A percentile compares a stretch with the other conserved stretches of the same genome.
These are phyloP conservation scores for Vesta saturnalis DNA, from an alignment of 2,888 invertebrate genomes.

Conservation along the genomic window DNA sequence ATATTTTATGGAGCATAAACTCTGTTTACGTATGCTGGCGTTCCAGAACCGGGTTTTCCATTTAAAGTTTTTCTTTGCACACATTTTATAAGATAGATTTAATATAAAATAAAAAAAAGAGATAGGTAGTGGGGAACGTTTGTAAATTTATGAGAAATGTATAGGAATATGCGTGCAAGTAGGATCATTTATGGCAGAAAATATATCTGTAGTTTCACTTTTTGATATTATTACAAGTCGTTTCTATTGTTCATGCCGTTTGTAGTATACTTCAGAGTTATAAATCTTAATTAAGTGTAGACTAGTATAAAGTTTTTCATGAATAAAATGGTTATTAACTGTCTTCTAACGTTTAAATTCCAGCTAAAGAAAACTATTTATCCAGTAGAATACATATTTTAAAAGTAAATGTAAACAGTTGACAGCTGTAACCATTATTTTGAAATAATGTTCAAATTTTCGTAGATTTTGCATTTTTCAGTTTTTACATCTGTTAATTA, in stretches of 20 bases:
- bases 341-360: neutral
- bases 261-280: neutral
- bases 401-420: constrained; percentile 11
- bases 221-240: constrained; percentile 18
- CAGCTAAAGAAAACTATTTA: constrained; percentile 7
- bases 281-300: constrained; percentile 15
- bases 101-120: constrained; percentile 8
- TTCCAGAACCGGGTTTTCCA: constrained; percentile 41
- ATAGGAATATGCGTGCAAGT: constrained; percentile 28
- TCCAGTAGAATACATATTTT: constrained; percentile 9
- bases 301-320: constrained; percentile 9
- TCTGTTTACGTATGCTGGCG: constrained; percentile 49
- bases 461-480: too few relatives aligned
- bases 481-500: too few relatives aligned
- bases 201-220: constrained; percentile 27
- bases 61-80: constrained; percentile 45
- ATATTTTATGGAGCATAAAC: constrained; percentile 54
- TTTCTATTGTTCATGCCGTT: constrained; percentile 9
- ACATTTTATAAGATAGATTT: constrained; percentile 46
- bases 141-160: neutral
- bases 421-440: constrained; percentile 6
- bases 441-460: neutral
- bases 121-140: constrained; percentile 13
- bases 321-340: constrained; percentile 10
- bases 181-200: constrained; percentile 24